Percentiles rank a stretch among this genome's conserved stretches.
Evolutionary conservation across 2,888 invertebrate genomes (phyloP).

Genomic region (Macroteleia sp.): DNA sequence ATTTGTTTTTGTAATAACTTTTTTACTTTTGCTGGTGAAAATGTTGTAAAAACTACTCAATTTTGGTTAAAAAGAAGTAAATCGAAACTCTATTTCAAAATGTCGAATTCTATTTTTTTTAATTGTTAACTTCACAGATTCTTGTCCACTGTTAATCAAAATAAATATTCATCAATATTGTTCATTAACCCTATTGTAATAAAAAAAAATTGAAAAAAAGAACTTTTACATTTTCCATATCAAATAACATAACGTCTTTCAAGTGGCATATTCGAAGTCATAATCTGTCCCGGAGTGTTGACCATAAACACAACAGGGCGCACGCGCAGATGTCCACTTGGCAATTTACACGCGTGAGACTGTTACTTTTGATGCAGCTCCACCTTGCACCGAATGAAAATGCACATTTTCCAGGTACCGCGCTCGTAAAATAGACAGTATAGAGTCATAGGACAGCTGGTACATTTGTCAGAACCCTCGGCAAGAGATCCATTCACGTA

Average conservation of each 20-base stretch:
- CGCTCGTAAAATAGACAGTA: conserved; percentile 54
- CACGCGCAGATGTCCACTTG: conserved; percentile 52
- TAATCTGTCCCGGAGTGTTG: conserved; percentile 22
- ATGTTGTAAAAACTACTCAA: too few relatives aligned
- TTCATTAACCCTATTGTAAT: too few relatives aligned
- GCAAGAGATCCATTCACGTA: conserved; percentile 58
- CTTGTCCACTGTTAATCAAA: too few relatives aligned
- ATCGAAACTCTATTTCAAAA: too few relatives aligned
- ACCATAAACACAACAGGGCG: conserved; percentile 24
- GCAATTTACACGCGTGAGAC: conserved; percentile 29
- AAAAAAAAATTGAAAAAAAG: too few relatives aligned
- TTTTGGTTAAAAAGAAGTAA: too few relatives aligned
- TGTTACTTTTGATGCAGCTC: conserved; percentile 38
- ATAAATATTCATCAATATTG: too few relatives aligned
- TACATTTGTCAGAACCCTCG: conserved; percentile 51
- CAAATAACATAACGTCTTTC: background rate
- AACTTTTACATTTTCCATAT: too few relatives aligned
- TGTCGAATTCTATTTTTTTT: too few relatives aligned
- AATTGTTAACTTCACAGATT: too few relatives aligned
- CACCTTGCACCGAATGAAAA: conserved; percentile 58
- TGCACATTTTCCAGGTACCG: conserved; percentile 65
- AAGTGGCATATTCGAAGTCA: conserved; percentile 2
- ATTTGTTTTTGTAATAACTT: too few relatives aligned
- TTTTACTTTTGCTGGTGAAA: too few relatives aligned
- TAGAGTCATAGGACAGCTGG: conserved; percentile 62